These are phyloP conservation scores for Takifugu bimaculatus DNA, from an alignment of 2,113 vertebrate species.

Conservation along the genomic window DNA sequence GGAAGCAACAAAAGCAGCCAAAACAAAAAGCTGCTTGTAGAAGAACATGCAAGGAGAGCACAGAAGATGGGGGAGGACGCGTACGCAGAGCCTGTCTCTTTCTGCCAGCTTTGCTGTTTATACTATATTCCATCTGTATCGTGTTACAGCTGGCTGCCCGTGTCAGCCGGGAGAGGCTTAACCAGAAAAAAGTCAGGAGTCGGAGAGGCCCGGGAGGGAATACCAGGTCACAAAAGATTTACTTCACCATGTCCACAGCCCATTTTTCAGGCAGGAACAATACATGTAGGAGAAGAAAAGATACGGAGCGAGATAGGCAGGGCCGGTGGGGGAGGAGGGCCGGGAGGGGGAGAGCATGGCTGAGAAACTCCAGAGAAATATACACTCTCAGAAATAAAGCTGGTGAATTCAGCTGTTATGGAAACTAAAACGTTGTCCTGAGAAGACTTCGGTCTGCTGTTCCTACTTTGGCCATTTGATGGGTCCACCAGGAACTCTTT, in stretches of 20 bases:
- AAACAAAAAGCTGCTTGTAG: conserved; percentile 44
- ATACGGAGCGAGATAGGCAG: conserved; percentile 42
- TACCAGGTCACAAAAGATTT: conserved; percentile 69
- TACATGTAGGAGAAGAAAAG: conserved; percentile 42
- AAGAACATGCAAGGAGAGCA: conserved; percentile 30
- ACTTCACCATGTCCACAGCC: conserved; percentile 62
- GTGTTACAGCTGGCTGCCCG: conserved; percentile 57
- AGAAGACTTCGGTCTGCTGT: too few species aligned
- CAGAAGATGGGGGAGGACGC: conserved; percentile 16
- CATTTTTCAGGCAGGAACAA: conserved; percentile 67
- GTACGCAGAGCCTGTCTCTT: conserved; percentile 26
- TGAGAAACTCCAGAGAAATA: conserved; percentile 56
- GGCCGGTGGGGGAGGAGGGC: conserved; percentile 24
- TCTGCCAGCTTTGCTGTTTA: conserved; percentile 61
- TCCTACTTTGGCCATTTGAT: too few species aligned
- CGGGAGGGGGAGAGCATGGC: conserved; percentile 48
- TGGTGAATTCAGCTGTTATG: too few species aligned
- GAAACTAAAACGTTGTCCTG: too few species aligned
- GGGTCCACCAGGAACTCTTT: too few species aligned
- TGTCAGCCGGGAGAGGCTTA: conserved; percentile 42
- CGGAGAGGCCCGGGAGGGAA: conserved; percentile 46
- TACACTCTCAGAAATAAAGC: background rate
- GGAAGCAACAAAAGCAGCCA: conserved; percentile 38
- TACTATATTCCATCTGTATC: conserved; percentile 64
- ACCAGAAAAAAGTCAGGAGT: conserved; percentile 21